Evolutionary conservation across 2,888 invertebrate genomes (phyloP), one percentile per base, ranked within the genome.

Genomic region (Patella caerulea): DNA sequence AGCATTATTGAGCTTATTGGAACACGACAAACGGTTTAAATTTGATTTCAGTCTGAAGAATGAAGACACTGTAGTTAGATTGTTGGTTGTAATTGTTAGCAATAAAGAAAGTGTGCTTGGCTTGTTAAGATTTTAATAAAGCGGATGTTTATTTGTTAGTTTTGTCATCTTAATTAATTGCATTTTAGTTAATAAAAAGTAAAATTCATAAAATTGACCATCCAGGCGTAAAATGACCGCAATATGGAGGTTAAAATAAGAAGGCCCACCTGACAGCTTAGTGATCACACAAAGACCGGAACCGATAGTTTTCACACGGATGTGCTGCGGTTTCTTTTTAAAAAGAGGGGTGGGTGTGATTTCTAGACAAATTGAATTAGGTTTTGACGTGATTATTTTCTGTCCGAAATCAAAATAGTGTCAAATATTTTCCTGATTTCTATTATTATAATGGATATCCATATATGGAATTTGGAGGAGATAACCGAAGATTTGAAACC

Each of bases 1-100:
- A 24, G 65, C 24, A 65, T 65, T 65, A 65, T 65, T 65, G 65
- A 19, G 65, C 65, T 65, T 65, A 65, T 65, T 65, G 65, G 65
- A 24, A 19, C 19, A 65, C 24, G 65, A 65, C 65, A 65, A 65
- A 65, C 65, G 65, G 19, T 65, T 65, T 24, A 65, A 65, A 65
- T 65, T 65, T 65, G 65, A 65, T 65, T 65, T 65, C 19, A 24
- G 65, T 19, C 12, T 24, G 65, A 15, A 24, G 65, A 65, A 65
- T 24, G 65, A 65, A 24, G 24, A 24, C 24, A 14, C 19, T 65
- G 65, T 24, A 24, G 65, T 65, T 65, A 65, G 65, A 65, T 65
- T 65, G 65, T 65, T 65, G 24, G 19, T 24, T 65, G 65, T 65
- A 65, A 65, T 65, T 65, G 65, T 65, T 65, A 65, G 65, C 24